Conservation (phyloP, 2,113 vertebrate species). For the Meriones unguiculatus region DNA sequence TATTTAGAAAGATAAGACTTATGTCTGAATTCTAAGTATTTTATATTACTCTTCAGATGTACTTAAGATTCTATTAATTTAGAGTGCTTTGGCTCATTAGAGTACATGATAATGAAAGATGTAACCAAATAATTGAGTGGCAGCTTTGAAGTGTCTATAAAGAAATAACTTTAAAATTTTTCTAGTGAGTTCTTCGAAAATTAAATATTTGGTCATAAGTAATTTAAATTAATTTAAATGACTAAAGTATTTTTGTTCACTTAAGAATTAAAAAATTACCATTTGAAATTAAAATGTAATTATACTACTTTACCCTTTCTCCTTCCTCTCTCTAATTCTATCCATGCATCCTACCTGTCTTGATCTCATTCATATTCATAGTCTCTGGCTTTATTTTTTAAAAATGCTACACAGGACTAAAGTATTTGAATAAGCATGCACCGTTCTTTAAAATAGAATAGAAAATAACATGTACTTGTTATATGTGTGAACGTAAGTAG, state of each 20-base stretch:
- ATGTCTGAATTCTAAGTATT: conserved; percentile 40
- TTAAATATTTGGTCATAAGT: conserved; percentile 47
- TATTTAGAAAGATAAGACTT: conserved; percentile 44
- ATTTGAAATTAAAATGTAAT: background rate
- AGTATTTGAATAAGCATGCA: background rate
- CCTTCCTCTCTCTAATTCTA: background rate
- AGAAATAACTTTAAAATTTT: conserved; percentile 12
- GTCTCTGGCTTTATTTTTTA: background rate
- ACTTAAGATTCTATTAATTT: conserved; percentile 52
- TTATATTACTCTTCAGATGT: conserved; percentile 42
- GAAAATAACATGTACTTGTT: background rate
- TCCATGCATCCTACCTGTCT: background rate
- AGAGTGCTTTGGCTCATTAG: conserved; percentile 17
- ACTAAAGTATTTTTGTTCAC: conserved; percentile 9
- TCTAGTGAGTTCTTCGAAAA: conserved; percentile 16
- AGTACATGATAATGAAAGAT: background rate
- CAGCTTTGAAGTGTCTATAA: conserved; percentile 42
- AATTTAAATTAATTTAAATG: conserved; percentile 34
- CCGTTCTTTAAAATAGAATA: background rate
- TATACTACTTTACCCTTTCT: background rate
- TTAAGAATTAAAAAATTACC: background rate
- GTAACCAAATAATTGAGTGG: conserved; percentile 29
- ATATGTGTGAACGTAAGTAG: background rate
- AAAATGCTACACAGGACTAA: background rate
- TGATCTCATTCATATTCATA: background rate